Percentiles rank a stretch among this genome's conserved stretches.
Conservation (phyloP, 2,113 vertebrate species). For the Rhegmatorhina hoffmannsi region DNA sequence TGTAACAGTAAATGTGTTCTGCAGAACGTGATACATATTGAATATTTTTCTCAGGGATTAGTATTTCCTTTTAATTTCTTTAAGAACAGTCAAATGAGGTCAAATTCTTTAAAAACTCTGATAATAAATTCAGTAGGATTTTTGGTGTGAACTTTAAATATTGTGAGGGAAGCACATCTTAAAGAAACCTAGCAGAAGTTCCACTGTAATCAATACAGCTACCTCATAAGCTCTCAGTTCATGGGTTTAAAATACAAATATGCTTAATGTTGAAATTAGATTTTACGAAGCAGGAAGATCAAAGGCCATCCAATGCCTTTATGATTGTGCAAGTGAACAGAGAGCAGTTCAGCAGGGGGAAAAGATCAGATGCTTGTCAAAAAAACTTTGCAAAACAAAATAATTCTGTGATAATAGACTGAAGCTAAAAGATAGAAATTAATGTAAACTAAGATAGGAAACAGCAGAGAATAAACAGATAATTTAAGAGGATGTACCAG, state of each 20-base stretch:
- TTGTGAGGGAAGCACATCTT: not conserved
- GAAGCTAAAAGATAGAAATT: not conserved
- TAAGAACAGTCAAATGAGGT: not conserved
- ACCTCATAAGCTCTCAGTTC: not conserved
- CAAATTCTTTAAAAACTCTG: not conserved
- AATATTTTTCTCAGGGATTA: not conserved
- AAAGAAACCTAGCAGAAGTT: not conserved
- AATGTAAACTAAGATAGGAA: not conserved
- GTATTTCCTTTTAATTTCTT: not conserved
- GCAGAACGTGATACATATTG: not conserved
- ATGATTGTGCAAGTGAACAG: not conserved
- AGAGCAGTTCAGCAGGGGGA: not conserved
- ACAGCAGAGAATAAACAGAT: not conserved
- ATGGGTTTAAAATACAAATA: not conserved
- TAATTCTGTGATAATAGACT: not conserved
- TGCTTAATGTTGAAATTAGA: not conserved
- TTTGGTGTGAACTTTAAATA: not conserved
- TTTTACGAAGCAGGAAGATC: not conserved
- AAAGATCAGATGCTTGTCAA: not conserved
- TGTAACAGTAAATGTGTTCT: not conserved
- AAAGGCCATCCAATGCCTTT: not conserved
- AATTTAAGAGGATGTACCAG: not conserved
- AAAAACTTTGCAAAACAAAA: not conserved
- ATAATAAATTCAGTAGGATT: not conserved
- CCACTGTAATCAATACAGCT: not conserved